Evolutionary conservation across 2,888 invertebrate species (phyloP).

Genomic region (Uropetala carovei): DNA sequence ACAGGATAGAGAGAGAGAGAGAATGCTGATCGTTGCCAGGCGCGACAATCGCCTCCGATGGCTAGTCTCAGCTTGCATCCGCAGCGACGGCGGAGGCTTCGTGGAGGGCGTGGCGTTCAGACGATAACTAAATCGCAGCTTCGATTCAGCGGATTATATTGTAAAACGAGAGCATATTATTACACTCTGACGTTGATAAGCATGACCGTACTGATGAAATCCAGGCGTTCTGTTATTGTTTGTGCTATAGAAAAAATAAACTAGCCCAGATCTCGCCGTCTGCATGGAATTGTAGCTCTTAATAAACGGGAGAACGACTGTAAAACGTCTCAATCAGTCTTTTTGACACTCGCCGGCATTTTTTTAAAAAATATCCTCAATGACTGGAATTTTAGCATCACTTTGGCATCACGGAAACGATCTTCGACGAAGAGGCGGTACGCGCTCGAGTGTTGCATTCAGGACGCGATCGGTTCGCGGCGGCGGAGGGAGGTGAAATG

Average conservation of each 20-base stretch:
- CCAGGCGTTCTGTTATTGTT: background rate
- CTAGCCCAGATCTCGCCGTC: too few species aligned
- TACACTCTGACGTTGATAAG: background rate
- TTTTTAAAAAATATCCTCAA: too few species aligned
- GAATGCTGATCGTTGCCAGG: conserved; percentile 61
- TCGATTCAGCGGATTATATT: background rate
- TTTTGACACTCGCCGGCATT: too few species aligned
- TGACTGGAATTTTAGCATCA: too few species aligned
- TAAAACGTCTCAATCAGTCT: too few species aligned
- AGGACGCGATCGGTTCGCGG: background rate
- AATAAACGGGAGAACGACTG: too few species aligned
- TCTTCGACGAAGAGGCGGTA: too few species aligned
- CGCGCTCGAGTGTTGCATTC: too few species aligned
- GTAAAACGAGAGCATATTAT: background rate
- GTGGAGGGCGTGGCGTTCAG: background rate
- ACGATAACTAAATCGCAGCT: background rate
- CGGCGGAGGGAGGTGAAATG: background rate
- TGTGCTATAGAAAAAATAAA: too few species aligned
- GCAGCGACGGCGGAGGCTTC: background rate
- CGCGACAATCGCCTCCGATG: conserved; percentile 17
- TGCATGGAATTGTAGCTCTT: too few species aligned
- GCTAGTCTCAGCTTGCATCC: background rate
- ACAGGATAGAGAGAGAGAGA: conserved; percentile 13
- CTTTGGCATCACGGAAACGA: too few species aligned
- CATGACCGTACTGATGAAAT: background rate